Percentiles rank a stretch among this genome's conserved stretches.
Evolutionary conservation across 1,140 invertebrate species (phyloP).

Genomic region (Eupeodes corollae): DNA sequence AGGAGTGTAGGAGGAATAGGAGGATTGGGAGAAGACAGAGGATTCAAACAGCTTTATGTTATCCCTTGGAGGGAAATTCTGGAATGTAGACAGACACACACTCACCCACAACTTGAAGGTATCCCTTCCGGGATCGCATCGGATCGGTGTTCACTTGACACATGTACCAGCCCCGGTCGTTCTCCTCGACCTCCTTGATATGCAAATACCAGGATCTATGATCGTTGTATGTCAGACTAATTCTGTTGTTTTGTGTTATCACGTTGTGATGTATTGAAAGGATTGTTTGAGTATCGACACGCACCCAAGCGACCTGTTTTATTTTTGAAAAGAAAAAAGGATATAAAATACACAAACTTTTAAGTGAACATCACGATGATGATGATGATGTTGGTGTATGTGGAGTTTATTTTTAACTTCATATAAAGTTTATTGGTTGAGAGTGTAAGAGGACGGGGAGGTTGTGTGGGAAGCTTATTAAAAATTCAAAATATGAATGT

Average conservation of each 20-base stretch:
- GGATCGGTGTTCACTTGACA: slow-evolving; percentile 52
- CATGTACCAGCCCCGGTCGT: slow-evolving; percentile 61
- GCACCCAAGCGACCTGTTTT: slow-evolving; percentile 74
- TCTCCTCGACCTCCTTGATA: slow-evolving; percentile 68
- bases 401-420: no score
- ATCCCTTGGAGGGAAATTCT: no score
- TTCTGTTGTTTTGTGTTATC: slow-evolving; percentile 76
- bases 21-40: not conserved
- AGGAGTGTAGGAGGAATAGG: not conserved
- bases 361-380: not conserved
- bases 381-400: not conserved
- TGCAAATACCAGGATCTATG: slow-evolving; percentile 81
- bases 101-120: slow-evolving; percentile 79
- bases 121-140: slow-evolving; percentile 71
- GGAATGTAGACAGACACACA: no score
- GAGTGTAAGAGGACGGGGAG: not conserved
- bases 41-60: no score
- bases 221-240: slow-evolving; percentile 75
- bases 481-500: no score
- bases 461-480: not conserved
- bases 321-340: not conserved
- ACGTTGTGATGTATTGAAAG: slow-evolving; percentile 81
- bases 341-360: no score
- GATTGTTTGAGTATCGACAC: slow-evolving; percentile 84
- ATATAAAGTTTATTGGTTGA: no score